A percentile compares a stretch with the other conserved stretches of the same genome.
Evolutionary conservation across 2,888 invertebrate genomes (phyloP).

Genomic region (Cosmopolites sordidus): DNA sequence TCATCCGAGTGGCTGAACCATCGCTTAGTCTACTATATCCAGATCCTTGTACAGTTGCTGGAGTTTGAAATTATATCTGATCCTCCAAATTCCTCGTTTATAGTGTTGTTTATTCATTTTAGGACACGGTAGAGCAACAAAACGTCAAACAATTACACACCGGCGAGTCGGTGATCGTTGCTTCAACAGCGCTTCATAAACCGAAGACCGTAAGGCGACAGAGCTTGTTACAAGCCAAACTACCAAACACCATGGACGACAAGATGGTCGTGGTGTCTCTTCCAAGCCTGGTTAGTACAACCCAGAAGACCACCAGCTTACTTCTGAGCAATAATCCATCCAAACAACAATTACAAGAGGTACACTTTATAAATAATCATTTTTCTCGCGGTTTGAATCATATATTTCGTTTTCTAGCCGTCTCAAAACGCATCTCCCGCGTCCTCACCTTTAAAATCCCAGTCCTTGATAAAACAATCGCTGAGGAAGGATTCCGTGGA

Average conservation of each 20-base stretch:
- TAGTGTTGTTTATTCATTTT: neutral
- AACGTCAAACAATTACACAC: neutral
- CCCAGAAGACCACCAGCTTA: conserved; percentile 32
- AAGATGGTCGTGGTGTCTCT: conserved; percentile 11
- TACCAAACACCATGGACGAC: conserved; percentile 5
- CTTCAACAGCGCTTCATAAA: conserved; percentile 13
- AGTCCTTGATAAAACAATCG: conserved; percentile 13
- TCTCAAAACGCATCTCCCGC: conserved; percentile 9
- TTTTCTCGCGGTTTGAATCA: too few relatives aligned
- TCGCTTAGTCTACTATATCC: too few relatives aligned
- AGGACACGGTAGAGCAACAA: conserved; percentile 10
- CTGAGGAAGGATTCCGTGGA: conserved; percentile 14
- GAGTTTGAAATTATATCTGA: too few relatives aligned
- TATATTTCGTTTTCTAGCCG: neutral
- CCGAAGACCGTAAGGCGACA: conserved; percentile 5
- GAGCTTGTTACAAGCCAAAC: conserved; percentile 18
- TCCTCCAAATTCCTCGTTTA: too few relatives aligned
- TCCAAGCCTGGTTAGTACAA: conserved; percentile 24
- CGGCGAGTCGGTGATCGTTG: conserved; percentile 1
- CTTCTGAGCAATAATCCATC: conserved; percentile 33
- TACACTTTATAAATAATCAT: neutral
- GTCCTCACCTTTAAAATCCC: conserved; percentile 10
- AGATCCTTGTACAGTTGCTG: too few relatives aligned
- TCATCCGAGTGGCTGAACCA: too few relatives aligned
- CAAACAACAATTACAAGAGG: conserved; percentile 9